phyloP scores from a whole-genome alignment of 2,797 vertebrate species.

The Eremophila alpestris region DNA sequence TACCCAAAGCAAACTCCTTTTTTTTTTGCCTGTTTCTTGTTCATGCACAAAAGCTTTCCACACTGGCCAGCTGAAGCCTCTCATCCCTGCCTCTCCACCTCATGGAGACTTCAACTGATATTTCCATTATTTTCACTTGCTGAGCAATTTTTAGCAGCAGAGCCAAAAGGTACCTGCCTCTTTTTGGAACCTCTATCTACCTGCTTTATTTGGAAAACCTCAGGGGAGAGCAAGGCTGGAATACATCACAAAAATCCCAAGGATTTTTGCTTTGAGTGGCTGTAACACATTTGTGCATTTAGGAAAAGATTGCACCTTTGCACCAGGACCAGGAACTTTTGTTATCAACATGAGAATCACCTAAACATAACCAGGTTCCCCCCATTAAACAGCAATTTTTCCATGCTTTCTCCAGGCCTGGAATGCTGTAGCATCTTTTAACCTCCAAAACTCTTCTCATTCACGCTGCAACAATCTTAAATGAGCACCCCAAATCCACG shows the following conservation, averaged over 20 bases:
- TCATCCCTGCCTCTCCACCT: background rate
- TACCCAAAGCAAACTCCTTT: background rate
- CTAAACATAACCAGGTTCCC: background rate
- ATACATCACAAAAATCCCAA: background rate
- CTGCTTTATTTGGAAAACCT: background rate
- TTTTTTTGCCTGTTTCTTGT: background rate
- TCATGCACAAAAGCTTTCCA: background rate
- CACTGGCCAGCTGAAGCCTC: background rate
- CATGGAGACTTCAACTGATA: fast-evolving
- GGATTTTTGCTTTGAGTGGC: background rate
- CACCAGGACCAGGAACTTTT: background rate
- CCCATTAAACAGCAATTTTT: background rate
- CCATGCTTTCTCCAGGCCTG: background rate
- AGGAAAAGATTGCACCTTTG: background rate
- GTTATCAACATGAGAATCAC: background rate
- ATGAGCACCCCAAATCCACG: background rate
- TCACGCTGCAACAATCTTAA: background rate
- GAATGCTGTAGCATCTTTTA: background rate
- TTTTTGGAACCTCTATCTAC: background rate
- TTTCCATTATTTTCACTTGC: background rate
- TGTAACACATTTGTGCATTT: background rate
- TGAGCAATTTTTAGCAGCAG: background rate
- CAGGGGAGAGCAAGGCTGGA: background rate
- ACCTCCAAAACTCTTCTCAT: background rate
- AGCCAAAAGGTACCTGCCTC: background rate